These are phyloP conservation scores for Holacanthella duospinosa DNA, from an alignment of 2,888 invertebrate genomes.

Conservation along the genomic window DNA sequence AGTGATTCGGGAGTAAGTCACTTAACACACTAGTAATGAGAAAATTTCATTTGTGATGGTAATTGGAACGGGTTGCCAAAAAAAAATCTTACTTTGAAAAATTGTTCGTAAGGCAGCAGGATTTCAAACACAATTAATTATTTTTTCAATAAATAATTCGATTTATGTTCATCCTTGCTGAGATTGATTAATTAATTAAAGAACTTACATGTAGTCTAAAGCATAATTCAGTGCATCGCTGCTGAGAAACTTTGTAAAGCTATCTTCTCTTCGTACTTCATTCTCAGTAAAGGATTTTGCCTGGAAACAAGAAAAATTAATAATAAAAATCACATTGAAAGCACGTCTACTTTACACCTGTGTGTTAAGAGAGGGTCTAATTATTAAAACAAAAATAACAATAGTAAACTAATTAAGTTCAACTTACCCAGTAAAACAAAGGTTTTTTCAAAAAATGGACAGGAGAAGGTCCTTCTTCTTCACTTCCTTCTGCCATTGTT, in stretches of 20 bases:
- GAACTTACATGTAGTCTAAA: constrained; percentile 36
- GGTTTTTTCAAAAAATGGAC: constrained; percentile 20
- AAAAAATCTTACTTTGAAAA: no score
- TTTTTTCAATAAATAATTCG: neutral
- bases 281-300: constrained; percentile 33
- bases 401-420: neutral
- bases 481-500: neutral
- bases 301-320: constrained; percentile 14
- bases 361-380: no score
- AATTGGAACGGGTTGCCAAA: no score
- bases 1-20: no score
- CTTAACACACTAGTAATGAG: no score
- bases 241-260: constrained; percentile 31
- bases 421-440: constrained; percentile 31
- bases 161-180: neutral
- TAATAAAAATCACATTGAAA: neutral
- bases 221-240: constrained; percentile 35
- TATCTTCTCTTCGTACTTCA: constrained; percentile 30
- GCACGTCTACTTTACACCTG: no score
- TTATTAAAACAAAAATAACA: neutral
- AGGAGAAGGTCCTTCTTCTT: neutral
- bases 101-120: no score
- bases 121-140: no score
- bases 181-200: neutral
- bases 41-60: no score